Conservation (phyloP, 2,113 vertebrate species). For the Chamaea fasciata region DNA sequence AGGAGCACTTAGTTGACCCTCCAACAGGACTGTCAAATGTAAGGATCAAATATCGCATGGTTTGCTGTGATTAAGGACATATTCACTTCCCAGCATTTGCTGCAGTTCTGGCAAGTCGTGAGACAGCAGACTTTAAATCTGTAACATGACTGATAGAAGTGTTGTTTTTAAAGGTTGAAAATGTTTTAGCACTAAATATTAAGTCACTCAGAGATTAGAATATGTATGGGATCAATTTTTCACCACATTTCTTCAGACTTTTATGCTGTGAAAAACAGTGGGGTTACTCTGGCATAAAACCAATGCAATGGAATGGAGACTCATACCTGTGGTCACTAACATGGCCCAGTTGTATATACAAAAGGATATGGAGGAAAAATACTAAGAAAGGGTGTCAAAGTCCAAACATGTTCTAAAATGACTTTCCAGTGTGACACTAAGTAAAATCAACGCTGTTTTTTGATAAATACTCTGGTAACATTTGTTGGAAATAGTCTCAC, state of each 20-base stretch:
- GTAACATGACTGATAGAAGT: slow-evolving; percentile 43
- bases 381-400: slow-evolving; percentile 7
- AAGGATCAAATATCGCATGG: not conserved
- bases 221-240: slow-evolving; percentile 54
- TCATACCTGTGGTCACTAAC: slow-evolving; percentile 53
- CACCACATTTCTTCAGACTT: slow-evolving; percentile 24
- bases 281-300: slow-evolving; percentile 43
- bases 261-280: slow-evolving; percentile 17
- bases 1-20: not conserved
- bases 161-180: slow-evolving; percentile 51
- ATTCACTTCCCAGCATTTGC: not conserved
- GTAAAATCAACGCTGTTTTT: not conserved
- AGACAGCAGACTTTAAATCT: slow-evolving; percentile 35
- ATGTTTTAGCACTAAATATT: slow-evolving; percentile 50
- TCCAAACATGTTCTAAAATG: not conserved
- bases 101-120: slow-evolving; percentile 26
- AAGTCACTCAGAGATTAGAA: slow-evolving; percentile 26
- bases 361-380: not conserved
- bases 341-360: not conserved
- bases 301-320: slow-evolving; percentile 25
- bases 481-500: not conserved
- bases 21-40: not conserved
- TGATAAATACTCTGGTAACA: not conserved
- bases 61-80: not conserved
- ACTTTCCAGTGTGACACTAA: not conserved